These are phyloP conservation scores for Lycopodina hypogea DNA, from an alignment of 37 sponge, comb jelly and placozoan species.

Conservation along the genomic window DNA sequence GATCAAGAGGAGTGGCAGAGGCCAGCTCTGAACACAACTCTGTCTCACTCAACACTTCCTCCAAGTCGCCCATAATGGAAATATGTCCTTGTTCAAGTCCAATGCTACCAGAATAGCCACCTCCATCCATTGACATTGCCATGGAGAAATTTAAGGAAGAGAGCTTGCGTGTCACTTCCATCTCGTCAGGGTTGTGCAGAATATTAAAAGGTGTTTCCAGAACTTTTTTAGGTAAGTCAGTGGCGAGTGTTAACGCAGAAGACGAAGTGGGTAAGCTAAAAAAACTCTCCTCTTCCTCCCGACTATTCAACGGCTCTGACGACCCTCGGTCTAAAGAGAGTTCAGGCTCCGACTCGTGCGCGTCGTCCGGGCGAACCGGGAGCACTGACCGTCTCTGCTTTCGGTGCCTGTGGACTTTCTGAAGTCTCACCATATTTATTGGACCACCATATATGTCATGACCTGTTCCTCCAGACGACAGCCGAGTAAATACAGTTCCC, in stretches of 20 bases:
- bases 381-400: neutral
- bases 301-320: too few species aligned
- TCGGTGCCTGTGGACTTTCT: neutral
- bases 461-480: too few species aligned
- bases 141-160: constrained; percentile 55
- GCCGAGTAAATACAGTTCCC: too few species aligned
- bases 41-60: neutral
- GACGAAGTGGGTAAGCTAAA: too few species aligned
- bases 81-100: neutral
- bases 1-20: constrained; percentile 13
- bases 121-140: neutral
- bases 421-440: too few species aligned
- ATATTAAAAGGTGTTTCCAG: neutral
- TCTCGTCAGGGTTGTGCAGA: constrained; percentile 15
- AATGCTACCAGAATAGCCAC: neutral
- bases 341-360: neutral
- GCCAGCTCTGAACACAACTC: constrained; percentile 20
- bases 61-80: neutral
- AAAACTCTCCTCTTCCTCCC: too few species aligned
- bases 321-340: too few species aligned
- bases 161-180: constrained; percentile 55
- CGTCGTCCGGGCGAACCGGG: neutral
- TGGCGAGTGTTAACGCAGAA: too few species aligned
- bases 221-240: too few species aligned
- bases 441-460: too few species aligned